Evolutionary conservation across 1,140 invertebrate species (phyloP), one percentile per base, ranked within the genome.

Genomic region (Diabrotica undecimpunctata): DNA sequence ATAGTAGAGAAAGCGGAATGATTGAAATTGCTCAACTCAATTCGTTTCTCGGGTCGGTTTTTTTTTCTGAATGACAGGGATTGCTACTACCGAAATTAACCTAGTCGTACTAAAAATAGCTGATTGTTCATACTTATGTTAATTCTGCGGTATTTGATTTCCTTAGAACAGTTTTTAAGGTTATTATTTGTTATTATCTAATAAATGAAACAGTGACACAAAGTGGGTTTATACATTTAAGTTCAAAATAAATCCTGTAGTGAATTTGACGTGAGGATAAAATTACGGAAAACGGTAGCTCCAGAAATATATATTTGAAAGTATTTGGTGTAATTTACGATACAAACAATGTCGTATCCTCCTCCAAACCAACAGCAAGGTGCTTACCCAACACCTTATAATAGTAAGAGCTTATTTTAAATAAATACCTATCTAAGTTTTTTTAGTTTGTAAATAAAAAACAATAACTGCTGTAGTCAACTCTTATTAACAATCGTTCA

Each of bases 311-410:
- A 25, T 25, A 25, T 25, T 25, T 25, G 25, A 25, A 2, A 25
- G 25, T 25, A 25, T 25, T 25, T 25, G 1, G 25, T 25, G 25
- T 25, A 25, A 25, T 25, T 25, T 25, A 25, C 25, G 25, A 25
- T 25, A 25, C 10, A 50, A 51, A 60, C 12, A 39, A 60, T 60
- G 58, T 60, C 58, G 2, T 60, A 60, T n/a, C 58, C 58, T 12
- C 58, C 58, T 13, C 58, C 58, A 7, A 60, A 60, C 10, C 58
- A 60, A 11, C 55, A 57, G 11, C 25, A 36, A 6, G 58, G 58
- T 8, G 13, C 14, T 13, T 60, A 60, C 12, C 38, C 58, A 14
- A 51, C 58, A 25, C 58, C 38, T 13, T 60, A 60, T 50, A 60
- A 60, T 25, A 60, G 58, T 60, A 50, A 60, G 58, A 4, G 9